Evolutionary conservation across 2,797 vertebrate genomes (phyloP).

Genomic region (Sebastes nivosus): DNA sequence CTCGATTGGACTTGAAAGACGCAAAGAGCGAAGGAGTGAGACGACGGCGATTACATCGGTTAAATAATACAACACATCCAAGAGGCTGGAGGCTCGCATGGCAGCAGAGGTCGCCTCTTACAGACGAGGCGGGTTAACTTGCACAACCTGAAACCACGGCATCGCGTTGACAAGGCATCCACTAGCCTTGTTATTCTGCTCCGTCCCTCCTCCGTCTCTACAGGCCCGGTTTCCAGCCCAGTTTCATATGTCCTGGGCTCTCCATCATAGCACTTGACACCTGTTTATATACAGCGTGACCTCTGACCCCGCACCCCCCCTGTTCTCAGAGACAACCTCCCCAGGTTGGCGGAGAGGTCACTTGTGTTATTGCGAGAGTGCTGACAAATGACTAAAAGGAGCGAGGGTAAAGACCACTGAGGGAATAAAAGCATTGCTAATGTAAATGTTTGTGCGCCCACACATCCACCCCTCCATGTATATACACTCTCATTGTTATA

Average conservation of each 20-base stretch:
- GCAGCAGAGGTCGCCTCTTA: conserved; percentile 35
- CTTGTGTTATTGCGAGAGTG: conserved; percentile 5
- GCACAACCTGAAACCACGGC: conserved; percentile 63
- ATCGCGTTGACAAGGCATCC: conserved; percentile 49
- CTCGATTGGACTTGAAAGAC: not conserved
- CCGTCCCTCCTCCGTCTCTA: not conserved
- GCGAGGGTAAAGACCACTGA: not conserved
- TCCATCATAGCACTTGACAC: conserved; percentile 67
- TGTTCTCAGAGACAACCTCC: conserved; percentile 15
- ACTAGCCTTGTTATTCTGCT: conserved; percentile 42
- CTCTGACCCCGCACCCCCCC: conserved; percentile 40
- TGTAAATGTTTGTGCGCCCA: not conserved
- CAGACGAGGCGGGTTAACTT: conserved; percentile 40
- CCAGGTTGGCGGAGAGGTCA: not conserved
- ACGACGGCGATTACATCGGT: not conserved
- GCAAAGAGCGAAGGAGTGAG: not conserved
- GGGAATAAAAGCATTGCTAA: conserved; percentile 13
- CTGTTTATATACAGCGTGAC: conserved; percentile 58
- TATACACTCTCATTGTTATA: not conserved
- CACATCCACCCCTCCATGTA: not conserved
- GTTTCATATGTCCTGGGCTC: conserved; percentile 51
- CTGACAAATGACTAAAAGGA: conserved; percentile 29
- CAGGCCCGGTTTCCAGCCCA: conserved; percentile 32
- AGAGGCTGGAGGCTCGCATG: not conserved
- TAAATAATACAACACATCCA: conserved; percentile 28